phyloP scores from a whole-genome alignment of 2,888 invertebrate species.

The Odontothrips loti region DNA sequence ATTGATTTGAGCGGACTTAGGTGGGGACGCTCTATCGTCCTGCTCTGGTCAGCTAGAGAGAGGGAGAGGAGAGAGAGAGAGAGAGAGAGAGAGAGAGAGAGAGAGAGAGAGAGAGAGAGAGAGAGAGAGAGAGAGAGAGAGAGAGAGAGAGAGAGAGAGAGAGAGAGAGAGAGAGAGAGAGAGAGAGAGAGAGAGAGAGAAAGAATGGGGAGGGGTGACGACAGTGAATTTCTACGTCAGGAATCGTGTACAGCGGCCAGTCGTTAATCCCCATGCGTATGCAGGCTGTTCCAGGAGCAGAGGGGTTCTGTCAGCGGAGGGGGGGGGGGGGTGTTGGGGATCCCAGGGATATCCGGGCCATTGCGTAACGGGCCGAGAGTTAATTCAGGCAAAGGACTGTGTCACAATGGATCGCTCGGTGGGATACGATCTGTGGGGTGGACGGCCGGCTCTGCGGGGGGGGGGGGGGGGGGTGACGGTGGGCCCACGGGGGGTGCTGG shows the following conservation, averaged over 20 bases:
- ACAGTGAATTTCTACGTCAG: too few relatives aligned
- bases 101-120: background rate
- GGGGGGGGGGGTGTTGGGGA: background rate
- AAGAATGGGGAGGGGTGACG: too few relatives aligned
- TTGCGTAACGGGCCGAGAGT: slow-evolving; percentile 14
- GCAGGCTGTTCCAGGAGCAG: too few relatives aligned
- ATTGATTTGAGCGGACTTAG: slow-evolving; percentile 13
- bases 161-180: background rate
- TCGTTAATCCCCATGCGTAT: too few relatives aligned
- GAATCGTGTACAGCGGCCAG: too few relatives aligned
- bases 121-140: background rate
- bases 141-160: background rate
- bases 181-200: background rate
- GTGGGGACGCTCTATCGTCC: background rate
- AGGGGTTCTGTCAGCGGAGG: too few relatives aligned
- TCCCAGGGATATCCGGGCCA: background rate
- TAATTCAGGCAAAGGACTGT: background rate
- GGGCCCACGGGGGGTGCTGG: too few relatives aligned
- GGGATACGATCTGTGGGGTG: background rate
- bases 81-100: background rate
- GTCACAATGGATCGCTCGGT: slow-evolving; percentile 1
- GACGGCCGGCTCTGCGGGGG: too few relatives aligned
- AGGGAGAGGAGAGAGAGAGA: background rate
- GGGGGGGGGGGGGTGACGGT: too few relatives aligned
- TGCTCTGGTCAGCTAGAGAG: background rate